These are phyloP conservation scores for Galago senegalensis DNA, from an alignment of 2,797 vertebrate species.

Conservation along the genomic window DNA sequence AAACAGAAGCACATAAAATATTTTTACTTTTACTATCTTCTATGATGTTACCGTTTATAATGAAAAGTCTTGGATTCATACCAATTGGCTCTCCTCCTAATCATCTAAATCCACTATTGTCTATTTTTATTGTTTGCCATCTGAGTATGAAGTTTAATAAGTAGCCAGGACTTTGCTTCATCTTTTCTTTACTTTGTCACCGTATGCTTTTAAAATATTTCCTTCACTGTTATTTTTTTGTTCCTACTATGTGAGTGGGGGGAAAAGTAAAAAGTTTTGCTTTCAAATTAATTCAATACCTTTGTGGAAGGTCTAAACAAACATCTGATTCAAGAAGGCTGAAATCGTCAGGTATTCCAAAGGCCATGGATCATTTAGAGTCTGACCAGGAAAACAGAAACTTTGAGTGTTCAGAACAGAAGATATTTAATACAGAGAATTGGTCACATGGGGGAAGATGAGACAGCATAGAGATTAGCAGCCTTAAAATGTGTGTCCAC, in stretches of 20 bases:
- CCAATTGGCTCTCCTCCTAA: neutral
- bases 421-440: neutral
- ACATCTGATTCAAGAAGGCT: conserved; percentile 9
- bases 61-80: neutral
- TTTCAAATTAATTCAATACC: neutral
- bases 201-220: neutral
- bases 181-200: neutral
- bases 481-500: neutral
- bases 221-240: neutral
- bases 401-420: neutral
- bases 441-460: neutral
- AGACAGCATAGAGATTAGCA: neutral
- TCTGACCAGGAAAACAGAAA: neutral
- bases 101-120: neutral
- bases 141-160: neutral
- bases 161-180: neutral
- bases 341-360: neutral
- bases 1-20: neutral
- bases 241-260: neutral
- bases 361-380: neutral
- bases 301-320: neutral
- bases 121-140: neutral
- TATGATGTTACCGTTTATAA: neutral
- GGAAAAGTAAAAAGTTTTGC: neutral
- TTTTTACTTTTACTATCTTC: neutral